phyloP scores from a whole-genome alignment of 1,140 invertebrate species.

The Nephotettix cincticeps region DNA sequence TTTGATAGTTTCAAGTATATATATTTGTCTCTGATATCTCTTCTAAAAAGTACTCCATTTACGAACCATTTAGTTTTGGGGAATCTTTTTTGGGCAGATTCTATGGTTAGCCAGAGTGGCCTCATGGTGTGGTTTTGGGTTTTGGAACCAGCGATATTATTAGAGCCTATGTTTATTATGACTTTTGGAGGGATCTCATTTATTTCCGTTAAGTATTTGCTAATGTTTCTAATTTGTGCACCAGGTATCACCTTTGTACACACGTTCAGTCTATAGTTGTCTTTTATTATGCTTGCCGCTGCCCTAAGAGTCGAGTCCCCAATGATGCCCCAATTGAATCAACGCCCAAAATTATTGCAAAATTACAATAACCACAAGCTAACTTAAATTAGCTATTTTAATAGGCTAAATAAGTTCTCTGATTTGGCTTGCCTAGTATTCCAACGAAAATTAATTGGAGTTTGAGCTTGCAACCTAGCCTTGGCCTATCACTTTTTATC shows the following conservation, averaged over 20 bases:
- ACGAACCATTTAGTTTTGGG: conserved; percentile 9
- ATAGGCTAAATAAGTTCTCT: not conserved
- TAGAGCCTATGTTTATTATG: not conserved
- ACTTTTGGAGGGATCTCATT: not conserved
- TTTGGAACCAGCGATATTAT: not conserved
- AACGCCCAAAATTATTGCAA: conserved; percentile 9
- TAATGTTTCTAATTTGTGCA: not conserved
- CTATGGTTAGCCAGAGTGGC: conserved; percentile 8
- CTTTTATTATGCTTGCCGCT: not conserved
- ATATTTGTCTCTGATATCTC: not conserved
- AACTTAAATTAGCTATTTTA: conserved; percentile 23
- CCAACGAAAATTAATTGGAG: not conserved
- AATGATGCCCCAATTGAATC: too few species aligned
- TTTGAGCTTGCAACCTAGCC: too few species aligned
- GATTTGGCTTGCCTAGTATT: not conserved
- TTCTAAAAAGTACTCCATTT: not conserved
- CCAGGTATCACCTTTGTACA: not conserved
- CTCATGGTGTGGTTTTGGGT: conserved; percentile 12
- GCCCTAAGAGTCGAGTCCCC: not conserved
- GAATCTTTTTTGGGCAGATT: not conserved
- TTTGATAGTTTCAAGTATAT: not conserved
- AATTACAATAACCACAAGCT: conserved; percentile 22
- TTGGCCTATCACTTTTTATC: too few species aligned
- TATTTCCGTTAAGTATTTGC: not conserved
- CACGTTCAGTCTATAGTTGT: not conserved